These are phyloP conservation scores for Luehdorfia chinensis DNA, from an alignment of 1,140 invertebrate genomes.

Conservation along the genomic window DNA sequence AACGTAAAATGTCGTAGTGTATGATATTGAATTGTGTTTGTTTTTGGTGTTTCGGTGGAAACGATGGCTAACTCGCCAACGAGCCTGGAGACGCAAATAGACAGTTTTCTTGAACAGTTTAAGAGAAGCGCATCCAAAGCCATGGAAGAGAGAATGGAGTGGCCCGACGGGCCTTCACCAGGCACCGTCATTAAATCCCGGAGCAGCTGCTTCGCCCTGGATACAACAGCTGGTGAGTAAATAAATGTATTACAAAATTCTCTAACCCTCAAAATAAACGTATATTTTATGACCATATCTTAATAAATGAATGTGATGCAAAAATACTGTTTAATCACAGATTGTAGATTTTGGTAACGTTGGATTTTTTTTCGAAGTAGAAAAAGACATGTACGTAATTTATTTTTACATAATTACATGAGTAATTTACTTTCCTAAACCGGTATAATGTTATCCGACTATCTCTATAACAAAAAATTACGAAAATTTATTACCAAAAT, in stretches of 20 bases:
- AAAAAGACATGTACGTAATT: too few relatives aligned
- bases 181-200: constrained; percentile 62
- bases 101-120: constrained; percentile 88
- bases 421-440: too few relatives aligned
- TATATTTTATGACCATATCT: too few relatives aligned
- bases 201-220: constrained; percentile 72
- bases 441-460: too few relatives aligned
- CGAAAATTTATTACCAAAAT: too few relatives aligned
- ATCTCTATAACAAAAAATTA: too few relatives aligned
- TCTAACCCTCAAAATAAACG: too few relatives aligned
- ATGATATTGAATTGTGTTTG: constrained; percentile 55
- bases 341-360: too few relatives aligned
- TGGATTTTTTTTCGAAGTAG: too few relatives aligned
- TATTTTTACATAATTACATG: too few relatives aligned
- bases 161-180: constrained; percentile 62
- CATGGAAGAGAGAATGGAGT: constrained; percentile 80
- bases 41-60: constrained; percentile 68
- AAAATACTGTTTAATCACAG: too few relatives aligned
- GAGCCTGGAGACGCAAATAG: constrained; percentile 87
- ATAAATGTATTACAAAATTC: not conserved
- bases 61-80: constrained; percentile 82
- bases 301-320: too few relatives aligned
- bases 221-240: constrained; percentile 67
- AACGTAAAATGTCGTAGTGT: constrained; percentile 46
- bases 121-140: constrained; percentile 85